These are phyloP conservation scores for Nymphalis c-album DNA, from an alignment of 2,888 invertebrate species.

Conservation along the genomic window DNA sequence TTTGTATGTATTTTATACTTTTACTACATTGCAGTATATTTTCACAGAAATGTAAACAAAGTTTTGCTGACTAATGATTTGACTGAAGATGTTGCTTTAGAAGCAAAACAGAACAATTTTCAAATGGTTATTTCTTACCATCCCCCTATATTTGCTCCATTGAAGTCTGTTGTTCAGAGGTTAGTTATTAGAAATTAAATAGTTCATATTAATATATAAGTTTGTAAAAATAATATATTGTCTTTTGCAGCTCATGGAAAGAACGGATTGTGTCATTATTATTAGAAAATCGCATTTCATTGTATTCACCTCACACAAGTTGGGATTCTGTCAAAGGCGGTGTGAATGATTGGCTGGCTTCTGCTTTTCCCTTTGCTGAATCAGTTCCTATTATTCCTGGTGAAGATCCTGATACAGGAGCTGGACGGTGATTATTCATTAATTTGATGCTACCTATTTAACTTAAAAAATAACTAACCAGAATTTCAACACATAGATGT, in stretches of 20 bases:
- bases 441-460: not conserved
- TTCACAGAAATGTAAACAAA: conserved; percentile 78
- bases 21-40: not conserved
- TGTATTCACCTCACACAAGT: conserved; percentile 96
- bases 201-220: not conserved
- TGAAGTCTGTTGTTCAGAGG: conserved; percentile 91
- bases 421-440: conserved; percentile 68
- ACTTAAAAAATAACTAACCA: no score
- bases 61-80: conserved; percentile 95
- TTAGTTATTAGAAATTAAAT: conserved; percentile 47
- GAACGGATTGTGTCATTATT: conserved; percentile 90
- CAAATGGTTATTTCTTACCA: conserved; percentile 96
- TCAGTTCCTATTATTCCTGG: conserved; percentile 65
- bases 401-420: conserved; percentile 69
- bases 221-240: conserved; percentile 3
- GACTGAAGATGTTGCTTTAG: conserved; percentile 92
- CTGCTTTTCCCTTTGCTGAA: conserved; percentile 78
- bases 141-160: conserved; percentile 94
- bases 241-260: conserved; percentile 84
- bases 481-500: no score
- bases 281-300: conserved; percentile 90
- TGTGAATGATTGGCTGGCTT: conserved; percentile 96
- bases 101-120: conserved; percentile 85
- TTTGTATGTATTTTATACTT: no score
- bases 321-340: conserved; percentile 93